A percentile compares a stretch with the other conserved stretches of the same genome.
phyloP scores from a whole-genome alignment of 2,797 vertebrate genomes.

The Xyrichtys novacula region DNA sequence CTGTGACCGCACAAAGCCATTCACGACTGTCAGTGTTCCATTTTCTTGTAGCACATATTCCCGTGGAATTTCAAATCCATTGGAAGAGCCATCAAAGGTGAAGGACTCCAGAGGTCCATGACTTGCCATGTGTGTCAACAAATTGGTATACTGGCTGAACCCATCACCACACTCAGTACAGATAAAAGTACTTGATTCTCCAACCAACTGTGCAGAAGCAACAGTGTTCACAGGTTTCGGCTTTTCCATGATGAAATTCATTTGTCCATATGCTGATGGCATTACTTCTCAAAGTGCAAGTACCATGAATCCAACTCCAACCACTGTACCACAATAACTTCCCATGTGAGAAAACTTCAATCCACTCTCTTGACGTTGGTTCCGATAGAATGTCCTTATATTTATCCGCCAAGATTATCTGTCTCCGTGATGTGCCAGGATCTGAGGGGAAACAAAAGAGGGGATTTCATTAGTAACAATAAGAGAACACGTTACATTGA shows the following conservation, averaged over 20 bases:
- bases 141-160: slow-evolving; percentile 83
- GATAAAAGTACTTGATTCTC: slow-evolving; percentile 83
- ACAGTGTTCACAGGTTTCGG: slow-evolving; percentile 70
- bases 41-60: slow-evolving; percentile 89
- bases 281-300: slow-evolving; percentile 58
- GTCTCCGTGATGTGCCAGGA: slow-evolving; percentile 41
- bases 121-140: slow-evolving; percentile 83
- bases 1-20: slow-evolving; percentile 73
- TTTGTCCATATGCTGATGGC: slow-evolving; percentile 70
- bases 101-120: slow-evolving; percentile 85
- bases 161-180: slow-evolving; percentile 90
- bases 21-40: slow-evolving; percentile 84
- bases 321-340: slow-evolving; percentile 23
- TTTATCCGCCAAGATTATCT: slow-evolving; percentile 20
- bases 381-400: slow-evolving; percentile 21
- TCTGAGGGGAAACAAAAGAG: slow-evolving; percentile 48
- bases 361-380: slow-evolving; percentile 18
- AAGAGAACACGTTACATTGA: no score
- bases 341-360: slow-evolving; percentile 34
- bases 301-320: slow-evolving; percentile 24
- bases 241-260: slow-evolving; percentile 78
- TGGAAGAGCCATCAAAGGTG: slow-evolving; percentile 81
- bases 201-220: slow-evolving; percentile 59
- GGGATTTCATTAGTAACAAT: slow-evolving; percentile 2
- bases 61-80: slow-evolving; percentile 83